A percentile compares a stretch with the other conserved stretches of the same genome.
Evolutionary conservation across 2,888 invertebrate genomes (phyloP).

Genomic region (Eilema griseolum): DNA sequence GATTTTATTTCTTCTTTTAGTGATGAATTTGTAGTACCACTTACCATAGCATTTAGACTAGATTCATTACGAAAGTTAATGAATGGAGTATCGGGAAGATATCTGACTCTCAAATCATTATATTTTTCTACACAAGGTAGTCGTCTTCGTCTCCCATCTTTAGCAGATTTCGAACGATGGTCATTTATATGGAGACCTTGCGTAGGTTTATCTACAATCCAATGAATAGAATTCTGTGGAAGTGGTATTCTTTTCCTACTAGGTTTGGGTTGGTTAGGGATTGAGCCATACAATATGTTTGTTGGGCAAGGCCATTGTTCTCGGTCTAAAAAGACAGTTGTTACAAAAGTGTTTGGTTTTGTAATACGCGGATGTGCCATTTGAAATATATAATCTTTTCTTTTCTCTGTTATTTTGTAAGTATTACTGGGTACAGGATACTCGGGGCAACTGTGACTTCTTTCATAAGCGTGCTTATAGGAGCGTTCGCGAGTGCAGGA

Average conservation of each 20-base stretch:
- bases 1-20: constrained; percentile 50
- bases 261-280: constrained; percentile 31
- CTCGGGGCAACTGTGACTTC: constrained; percentile 75
- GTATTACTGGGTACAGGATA: constrained; percentile 64
- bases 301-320: constrained; percentile 45
- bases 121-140: constrained; percentile 59
- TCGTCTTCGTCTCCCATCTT: constrained; percentile 45
- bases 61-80: constrained; percentile 19
- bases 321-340: constrained; percentile 40
- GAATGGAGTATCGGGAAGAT: constrained; percentile 57
- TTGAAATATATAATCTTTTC: constrained; percentile 67
- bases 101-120: constrained; percentile 42
- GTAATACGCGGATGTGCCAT: constrained; percentile 49
- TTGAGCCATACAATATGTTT: constrained; percentile 49
- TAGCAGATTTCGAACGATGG: constrained; percentile 36
- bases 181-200: constrained; percentile 40
- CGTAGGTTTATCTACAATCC: constrained; percentile 23
- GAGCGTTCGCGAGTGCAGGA: constrained; percentile 62
- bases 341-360: constrained; percentile 32
- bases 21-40: constrained; percentile 21
- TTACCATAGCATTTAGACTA: constrained; percentile 12
- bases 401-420: constrained; percentile 69
- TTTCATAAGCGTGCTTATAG: constrained; percentile 64
- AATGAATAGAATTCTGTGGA: constrained; percentile 24
- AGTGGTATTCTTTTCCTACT: constrained; percentile 34